Evolutionary conservation across 2,888 invertebrate species (phyloP), one percentile per base, ranked within the genome.

Genomic region (Troides oblongomaculatus): DNA sequence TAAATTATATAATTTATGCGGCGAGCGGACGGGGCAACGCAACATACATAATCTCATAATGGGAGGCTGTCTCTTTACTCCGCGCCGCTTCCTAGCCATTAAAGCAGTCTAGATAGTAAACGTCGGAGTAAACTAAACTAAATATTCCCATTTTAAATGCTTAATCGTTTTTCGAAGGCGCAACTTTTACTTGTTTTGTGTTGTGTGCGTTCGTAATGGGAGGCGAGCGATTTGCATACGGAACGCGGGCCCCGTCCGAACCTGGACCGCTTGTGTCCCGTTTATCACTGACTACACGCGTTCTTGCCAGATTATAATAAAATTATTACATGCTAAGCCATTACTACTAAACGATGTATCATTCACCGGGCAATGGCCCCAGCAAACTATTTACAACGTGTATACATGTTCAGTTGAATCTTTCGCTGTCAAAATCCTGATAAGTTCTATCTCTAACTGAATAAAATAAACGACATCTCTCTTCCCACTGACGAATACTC

Each of bases 1-100:
- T 90, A 90, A 90, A 90, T 86, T 85, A 83, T 77, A 79, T 84
- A 90, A 87, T 90, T 90, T 90, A 90, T 90, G 78, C 75, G 78
- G 79, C 73, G 72, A 75, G 76, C 75, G 78, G 85, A 85, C 88
- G 80, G 85, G 80, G 82, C 84, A 85, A 84, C 81, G 83, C 81
- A 79, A 76, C 80, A 80, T 78, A 78, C 78, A 83, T 81, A 81
- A 80, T 83, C 79, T 75, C 78, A 81, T 83, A 82, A 82, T 81
- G 77, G 77, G 72, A 71, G 77, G 72, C 75, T 70, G 78, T 78
- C 75, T 79, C 86, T 88, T 89, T 87, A 80, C 80, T 78, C 74
- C 72, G 74, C 75, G 84, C 90, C 90, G 90, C 90, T 88, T 89
- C 87, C 87, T 89, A 85, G 81, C 84, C 74, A 85, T 89, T 85